These are phyloP conservation scores for Chlorops oryzae DNA, from an alignment of 1,140 invertebrate species.

Conservation along the genomic window DNA sequence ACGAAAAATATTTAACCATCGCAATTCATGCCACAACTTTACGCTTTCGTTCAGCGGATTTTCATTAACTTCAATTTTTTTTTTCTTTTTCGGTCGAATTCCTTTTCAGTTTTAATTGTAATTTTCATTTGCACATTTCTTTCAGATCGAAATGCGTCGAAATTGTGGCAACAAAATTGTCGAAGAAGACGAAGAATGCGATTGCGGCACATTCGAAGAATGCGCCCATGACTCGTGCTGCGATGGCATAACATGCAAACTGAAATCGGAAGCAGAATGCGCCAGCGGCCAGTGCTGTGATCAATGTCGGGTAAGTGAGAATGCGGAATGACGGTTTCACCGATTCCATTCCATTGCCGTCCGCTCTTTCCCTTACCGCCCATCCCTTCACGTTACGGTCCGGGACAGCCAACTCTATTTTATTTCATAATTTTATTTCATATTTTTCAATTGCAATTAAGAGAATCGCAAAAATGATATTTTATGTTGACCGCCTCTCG, in stretches of 20 bases:
- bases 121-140: neutral
- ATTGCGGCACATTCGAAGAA: conserved; percentile 80
- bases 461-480: neutral
- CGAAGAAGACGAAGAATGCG: conserved; percentile 94
- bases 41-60: no score
- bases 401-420: no score
- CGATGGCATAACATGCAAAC: conserved; percentile 89
- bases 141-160: conserved; percentile 60
- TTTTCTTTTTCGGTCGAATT: neutral
- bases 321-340: no score
- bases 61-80: no score
- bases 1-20: no score
- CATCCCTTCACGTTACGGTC: no score
- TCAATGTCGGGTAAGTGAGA: conserved; percentile 72
- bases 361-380: no score
- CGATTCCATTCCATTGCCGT: neutral
- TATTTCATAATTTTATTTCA: no score
- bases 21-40: no score
- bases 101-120: neutral
- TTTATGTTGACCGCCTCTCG: no score
- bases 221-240: conserved; percentile 89
- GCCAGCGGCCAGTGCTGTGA: conserved; percentile 87
- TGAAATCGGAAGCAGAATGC: conserved; percentile 86
- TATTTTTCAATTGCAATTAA: no score
- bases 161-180: conserved; percentile 88